Evolutionary conservation across 2,113 vertebrate species (phyloP).

Genomic region (Gadus chalcogrammus): DNA sequence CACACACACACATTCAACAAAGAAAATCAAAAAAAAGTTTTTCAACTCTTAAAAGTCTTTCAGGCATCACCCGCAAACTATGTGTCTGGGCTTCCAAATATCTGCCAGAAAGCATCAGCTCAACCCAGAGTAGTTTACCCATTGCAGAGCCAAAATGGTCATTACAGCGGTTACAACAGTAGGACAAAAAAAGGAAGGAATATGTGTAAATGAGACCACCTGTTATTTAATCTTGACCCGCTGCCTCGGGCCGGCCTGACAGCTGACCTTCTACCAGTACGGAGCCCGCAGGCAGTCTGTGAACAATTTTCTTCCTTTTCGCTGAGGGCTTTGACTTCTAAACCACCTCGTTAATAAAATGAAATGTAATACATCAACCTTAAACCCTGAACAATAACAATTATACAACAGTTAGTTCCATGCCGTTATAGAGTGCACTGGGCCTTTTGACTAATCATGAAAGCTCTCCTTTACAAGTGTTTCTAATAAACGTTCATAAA

Average conservation of each 20-base stretch:
- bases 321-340: slow-evolving; percentile 32
- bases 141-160: slow-evolving; percentile 4
- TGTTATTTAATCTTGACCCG: slow-evolving; percentile 56
- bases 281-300: slow-evolving; percentile 33
- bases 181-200: slow-evolving; percentile 3
- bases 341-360: slow-evolving; percentile 39
- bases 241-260: slow-evolving; percentile 54
- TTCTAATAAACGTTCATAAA: neutral
- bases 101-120: slow-evolving; percentile 7
- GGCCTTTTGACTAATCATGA: neutral
- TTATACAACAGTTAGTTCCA: no score
- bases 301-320: slow-evolving; percentile 64
- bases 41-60: neutral
- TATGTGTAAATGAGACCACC: slow-evolving; percentile 48
- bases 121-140: neutral
- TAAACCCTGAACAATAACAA: slow-evolving; percentile 1
- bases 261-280: slow-evolving; percentile 34
- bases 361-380: slow-evolving; percentile 34
- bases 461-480: no score
- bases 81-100: slow-evolving; percentile 17
- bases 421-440: neutral
- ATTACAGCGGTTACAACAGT: slow-evolving; percentile 9
- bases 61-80: neutral
- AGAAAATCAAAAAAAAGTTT: neutral
- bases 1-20: slow-evolving; percentile 10